Conservation (phyloP, 2,797 vertebrate genomes). For the Hirundo rustica region DNA sequence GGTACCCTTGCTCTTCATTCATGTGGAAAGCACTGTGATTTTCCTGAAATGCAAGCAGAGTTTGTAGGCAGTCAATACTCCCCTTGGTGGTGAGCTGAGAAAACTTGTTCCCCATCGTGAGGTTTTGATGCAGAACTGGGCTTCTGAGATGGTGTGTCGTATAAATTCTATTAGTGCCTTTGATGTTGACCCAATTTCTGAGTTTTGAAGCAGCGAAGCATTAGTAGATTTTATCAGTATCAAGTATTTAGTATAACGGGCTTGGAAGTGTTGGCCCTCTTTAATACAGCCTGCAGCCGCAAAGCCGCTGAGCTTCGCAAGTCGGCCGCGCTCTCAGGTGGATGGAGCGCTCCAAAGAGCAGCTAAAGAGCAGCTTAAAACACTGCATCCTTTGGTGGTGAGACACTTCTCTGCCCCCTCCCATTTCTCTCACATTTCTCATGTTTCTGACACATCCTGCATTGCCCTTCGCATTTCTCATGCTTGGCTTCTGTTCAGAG, state of each 20-base stretch:
- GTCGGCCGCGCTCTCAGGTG: accelerated
- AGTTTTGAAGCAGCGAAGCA: background rate
- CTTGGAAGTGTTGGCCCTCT: background rate
- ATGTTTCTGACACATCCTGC: background rate
- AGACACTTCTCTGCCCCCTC: background rate
- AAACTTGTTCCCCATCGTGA: accelerated
- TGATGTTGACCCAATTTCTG: background rate
- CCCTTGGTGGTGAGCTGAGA: background rate
- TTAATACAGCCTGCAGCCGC: background rate
- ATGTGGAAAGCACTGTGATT: background rate
- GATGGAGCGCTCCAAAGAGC: background rate
- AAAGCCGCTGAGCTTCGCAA: accelerated
- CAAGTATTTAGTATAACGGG: background rate
- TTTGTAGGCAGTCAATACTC: background rate
- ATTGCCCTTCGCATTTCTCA: background rate
- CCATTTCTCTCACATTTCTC: background rate
- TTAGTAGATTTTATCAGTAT: background rate
- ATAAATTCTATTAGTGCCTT: background rate
- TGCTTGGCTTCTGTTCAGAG: background rate
- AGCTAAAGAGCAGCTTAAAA: background rate
- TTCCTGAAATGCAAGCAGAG: background rate
- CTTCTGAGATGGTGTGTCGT: background rate
- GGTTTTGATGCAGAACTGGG: background rate
- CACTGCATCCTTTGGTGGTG: background rate
- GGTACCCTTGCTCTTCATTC: background rate